A percentile compares a stretch with the other conserved stretches of the same genome.
Conservation (phyloP, 2,113 vertebrate species). For the Solea solea region DNA sequence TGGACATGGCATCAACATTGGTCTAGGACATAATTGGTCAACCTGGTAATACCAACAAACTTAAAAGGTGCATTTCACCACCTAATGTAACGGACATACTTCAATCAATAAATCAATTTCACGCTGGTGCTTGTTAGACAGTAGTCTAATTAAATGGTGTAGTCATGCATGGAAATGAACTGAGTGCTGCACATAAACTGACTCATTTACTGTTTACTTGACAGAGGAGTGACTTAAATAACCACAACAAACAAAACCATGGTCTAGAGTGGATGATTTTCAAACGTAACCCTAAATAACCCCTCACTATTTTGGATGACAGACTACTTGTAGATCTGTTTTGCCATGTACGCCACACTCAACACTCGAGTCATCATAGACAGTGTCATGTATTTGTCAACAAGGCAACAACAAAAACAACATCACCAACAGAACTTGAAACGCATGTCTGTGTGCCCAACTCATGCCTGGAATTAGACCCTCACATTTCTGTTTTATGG, state of each 20-base stretch:
- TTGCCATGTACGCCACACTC: slow-evolving; percentile 1
- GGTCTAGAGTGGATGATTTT: slow-evolving; percentile 21
- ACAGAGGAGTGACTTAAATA: no score
- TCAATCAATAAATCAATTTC: no score
- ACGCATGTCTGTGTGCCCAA: background rate
- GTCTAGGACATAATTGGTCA: no score
- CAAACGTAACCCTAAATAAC: slow-evolving; percentile 11
- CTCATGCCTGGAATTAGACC: slow-evolving; percentile 1
- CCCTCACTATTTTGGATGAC: background rate
- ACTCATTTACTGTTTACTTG: no score
- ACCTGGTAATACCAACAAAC: no score
- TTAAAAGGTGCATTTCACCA: no score
- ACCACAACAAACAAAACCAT: slow-evolving; percentile 22
- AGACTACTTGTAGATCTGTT: background rate
- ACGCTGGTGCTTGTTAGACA: no score
- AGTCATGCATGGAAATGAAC: no score
- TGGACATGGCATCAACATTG: no score
- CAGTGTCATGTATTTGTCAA: slow-evolving; percentile 5
- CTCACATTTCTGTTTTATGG: slow-evolving; percentile 13
- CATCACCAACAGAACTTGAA: background rate
- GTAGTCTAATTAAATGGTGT: no score
- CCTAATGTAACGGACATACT: no score
- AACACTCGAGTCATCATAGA: background rate
- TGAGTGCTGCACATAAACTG: no score
- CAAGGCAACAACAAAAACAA: background rate